Evolutionary conservation across 2,797 vertebrate genomes (phyloP).

Genomic region (Novumbra hubbsi): DNA sequence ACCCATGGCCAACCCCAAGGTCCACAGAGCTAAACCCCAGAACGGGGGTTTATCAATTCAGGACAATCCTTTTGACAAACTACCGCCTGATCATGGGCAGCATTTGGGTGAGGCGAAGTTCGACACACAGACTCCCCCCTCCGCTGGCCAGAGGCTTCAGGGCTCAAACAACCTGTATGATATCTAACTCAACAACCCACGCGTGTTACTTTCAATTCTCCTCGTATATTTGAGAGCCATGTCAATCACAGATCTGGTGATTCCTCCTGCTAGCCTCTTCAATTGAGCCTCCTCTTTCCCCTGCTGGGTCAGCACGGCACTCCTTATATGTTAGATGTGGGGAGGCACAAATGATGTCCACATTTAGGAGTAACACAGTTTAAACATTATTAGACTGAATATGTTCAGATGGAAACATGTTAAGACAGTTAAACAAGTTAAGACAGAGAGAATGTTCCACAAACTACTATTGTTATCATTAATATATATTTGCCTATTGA

Average conservation of each 20-base stretch:
- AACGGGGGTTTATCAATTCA: slow-evolving; percentile 67
- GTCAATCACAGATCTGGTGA: slow-evolving; percentile 65
- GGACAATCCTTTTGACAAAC: slow-evolving; percentile 66
- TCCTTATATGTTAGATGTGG: slow-evolving; percentile 22
- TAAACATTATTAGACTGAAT: too few relatives aligned
- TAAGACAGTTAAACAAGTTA: too few relatives aligned
- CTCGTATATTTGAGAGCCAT: slow-evolving; percentile 60
- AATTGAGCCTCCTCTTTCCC: slow-evolving; percentile 20
- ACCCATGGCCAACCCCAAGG: slow-evolving; percentile 5
- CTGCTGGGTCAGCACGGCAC: slow-evolving; percentile 34
- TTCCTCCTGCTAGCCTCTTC: slow-evolving; percentile 25
- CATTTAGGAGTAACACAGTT: neutral
- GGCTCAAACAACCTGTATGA: slow-evolving; percentile 24
- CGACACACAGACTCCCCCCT: slow-evolving; percentile 37
- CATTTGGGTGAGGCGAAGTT: slow-evolving; percentile 62
- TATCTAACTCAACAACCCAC: slow-evolving; percentile 54
- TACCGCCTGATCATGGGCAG: slow-evolving; percentile 53
- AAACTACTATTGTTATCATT: neutral
- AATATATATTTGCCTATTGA: neutral
- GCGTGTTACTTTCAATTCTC: slow-evolving; percentile 73
- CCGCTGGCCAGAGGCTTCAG: slow-evolving; percentile 40
- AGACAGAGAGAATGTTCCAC: neutral
- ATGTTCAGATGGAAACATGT: too few relatives aligned
- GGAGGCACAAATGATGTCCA: neutral
- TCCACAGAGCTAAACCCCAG: slow-evolving; percentile 49